Base-by-base conservation (phyloP, 2,797 vertebrate genomes). In the Triplophysa bombifrons region DNA sequence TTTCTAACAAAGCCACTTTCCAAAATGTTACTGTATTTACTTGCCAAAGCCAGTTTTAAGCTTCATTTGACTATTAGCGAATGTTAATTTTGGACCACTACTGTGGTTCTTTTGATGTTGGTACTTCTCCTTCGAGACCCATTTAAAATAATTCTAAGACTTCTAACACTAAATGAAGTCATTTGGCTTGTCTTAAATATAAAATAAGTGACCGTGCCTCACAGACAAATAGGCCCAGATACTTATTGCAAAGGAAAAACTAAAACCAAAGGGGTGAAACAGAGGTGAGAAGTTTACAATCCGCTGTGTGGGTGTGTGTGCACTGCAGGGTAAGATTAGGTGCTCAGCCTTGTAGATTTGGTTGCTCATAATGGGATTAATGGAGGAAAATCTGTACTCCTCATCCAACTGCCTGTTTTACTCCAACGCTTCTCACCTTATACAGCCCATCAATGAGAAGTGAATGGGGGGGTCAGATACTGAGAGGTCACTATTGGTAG, bases 281-380 rank as follows among this genome's bases (percentile, higher is more conserved):
- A 27, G 65, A 41, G 51, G 27, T 61, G 60, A 67, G 46, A 67
- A 64, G 46, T 30, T 73, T 34, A 53, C 55, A 25, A 73, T 53
- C 44, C 34, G 53, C 25, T 56, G 69, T 20, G 65, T 53, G 61
- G 3, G 61, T 51, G 14, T 72, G 65, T 78, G 64, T 78, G 46
- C 11, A 61, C 55, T 75, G 30, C 61, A 34, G 58, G 48, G 38
- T 71, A 71, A 77, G 60, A 81, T 80, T 41, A 38, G 41, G 27
- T 34, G 64, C 78, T 82, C 78, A 80, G 71, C 63, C 67, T 83
- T 85, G 78, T 70, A 82, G 79, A 80, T 82, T 74, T 83, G 80
- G 69, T 81, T 82, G 27, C 55, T 80, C 69, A 61, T 85, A 85
- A 86, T 86, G 84, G 86, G 88, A 90, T 88, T 89, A 87, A 87